A percentile compares a stretch with the other conserved stretches of the same genome.
These are phyloP conservation scores for Apteryx owenii DNA, from an alignment of 2,113 vertebrate species.

Conservation along the genomic window DNA sequence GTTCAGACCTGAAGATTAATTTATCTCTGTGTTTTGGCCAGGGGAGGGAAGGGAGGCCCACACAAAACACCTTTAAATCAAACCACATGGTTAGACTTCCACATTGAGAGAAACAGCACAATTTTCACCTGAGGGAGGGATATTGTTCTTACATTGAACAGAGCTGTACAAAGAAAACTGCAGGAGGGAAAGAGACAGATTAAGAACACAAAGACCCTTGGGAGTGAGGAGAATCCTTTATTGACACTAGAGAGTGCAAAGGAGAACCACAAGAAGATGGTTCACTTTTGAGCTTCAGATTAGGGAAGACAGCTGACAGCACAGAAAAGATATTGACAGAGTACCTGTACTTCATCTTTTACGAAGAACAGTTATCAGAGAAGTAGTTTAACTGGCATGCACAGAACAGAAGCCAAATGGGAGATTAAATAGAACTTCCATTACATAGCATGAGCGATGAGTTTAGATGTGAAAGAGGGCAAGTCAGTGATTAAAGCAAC, in stretches of 20 bases:
- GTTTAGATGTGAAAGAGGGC: background rate
- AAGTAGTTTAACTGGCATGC: background rate
- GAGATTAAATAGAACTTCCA: background rate
- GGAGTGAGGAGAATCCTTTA: background rate
- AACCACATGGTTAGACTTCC: background rate
- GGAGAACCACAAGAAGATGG: background rate
- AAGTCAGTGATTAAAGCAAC: background rate
- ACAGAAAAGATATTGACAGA: background rate
- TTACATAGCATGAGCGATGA: background rate
- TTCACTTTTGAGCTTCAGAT: background rate
- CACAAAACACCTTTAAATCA: background rate
- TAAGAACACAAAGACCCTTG: background rate
- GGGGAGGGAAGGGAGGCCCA: background rate
- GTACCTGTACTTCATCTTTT: background rate
- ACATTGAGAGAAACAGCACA: background rate
- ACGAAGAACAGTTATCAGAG: background rate
- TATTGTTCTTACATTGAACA: background rate
- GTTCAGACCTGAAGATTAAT: background rate
- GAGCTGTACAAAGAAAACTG: background rate
- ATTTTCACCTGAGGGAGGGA: background rate
- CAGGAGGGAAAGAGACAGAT: background rate
- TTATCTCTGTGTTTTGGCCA: background rate
- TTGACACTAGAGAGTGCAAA: rapidly evolving
- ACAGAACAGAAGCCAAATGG: background rate
- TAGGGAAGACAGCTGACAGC: background rate